These are phyloP conservation scores for Synergus laeviventris DNA, from an alignment of 2,888 invertebrate genomes.

Conservation along the genomic window DNA sequence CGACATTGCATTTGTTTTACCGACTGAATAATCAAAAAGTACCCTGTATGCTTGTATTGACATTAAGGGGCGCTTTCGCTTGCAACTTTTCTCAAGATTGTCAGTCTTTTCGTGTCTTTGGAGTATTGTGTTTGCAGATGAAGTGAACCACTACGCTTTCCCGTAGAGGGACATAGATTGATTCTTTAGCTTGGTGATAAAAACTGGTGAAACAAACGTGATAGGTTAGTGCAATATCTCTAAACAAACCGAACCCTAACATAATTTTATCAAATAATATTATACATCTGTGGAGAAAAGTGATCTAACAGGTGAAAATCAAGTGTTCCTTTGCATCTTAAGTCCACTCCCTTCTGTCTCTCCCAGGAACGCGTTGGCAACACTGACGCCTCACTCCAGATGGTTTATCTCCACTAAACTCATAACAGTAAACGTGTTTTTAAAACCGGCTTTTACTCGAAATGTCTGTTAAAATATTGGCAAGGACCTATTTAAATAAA, in stretches of 20 bases:
- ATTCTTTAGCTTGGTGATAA: background rate
- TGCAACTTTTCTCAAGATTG: conserved; percentile 6
- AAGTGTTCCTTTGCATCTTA: conserved; percentile 6
- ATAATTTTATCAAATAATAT: background rate
- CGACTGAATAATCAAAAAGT: background rate
- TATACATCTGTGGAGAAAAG: background rate
- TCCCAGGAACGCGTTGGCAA: conserved; percentile 47
- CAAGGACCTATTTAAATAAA: conserved; percentile 10
- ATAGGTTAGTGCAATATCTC: conserved; percentile 17
- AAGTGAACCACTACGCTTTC: conserved; percentile 28
- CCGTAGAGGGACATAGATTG: conserved; percentile 22
- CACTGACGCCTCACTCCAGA: conserved; percentile 48
- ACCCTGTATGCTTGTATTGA: background rate
- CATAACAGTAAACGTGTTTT: conserved; percentile 43
- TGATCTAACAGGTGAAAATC: conserved; percentile 17
- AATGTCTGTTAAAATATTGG: conserved; percentile 20
- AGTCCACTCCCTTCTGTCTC: conserved; percentile 47
- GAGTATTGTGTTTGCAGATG: conserved; percentile 22
- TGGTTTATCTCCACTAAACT: conserved; percentile 45
- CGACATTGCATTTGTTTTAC: background rate
- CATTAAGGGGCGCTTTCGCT: background rate
- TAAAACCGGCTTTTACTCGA: conserved; percentile 31
- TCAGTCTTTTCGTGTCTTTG: conserved; percentile 24
- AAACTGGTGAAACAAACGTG: conserved; percentile 13
- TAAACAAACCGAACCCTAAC: background rate